Base-by-base conservation (phyloP, 1,140 invertebrate species). In the Euwallacea similis region DNA sequence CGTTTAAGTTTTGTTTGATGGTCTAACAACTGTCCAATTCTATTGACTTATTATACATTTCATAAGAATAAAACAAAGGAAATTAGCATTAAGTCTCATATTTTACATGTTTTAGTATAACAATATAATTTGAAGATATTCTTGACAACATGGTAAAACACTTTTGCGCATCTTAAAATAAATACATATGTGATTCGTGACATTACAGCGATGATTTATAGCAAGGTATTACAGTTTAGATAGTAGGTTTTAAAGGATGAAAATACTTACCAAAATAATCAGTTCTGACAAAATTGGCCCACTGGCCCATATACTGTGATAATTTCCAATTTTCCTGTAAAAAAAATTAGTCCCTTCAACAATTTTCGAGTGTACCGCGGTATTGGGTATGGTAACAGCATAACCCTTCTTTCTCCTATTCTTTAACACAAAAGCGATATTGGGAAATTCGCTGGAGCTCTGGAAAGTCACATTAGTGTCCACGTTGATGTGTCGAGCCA, bases 221-320 rank as follows among this genome's bases (percentile, higher is more conserved):
- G 1, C 13, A 56, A 56, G 13, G 10, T 8, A 16, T 56, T 33
- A 56, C 8, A 7, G 46, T 50, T 4, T 9, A 56, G 16, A 13
- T 11, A 3, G 9, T 2, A 3, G 8, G 21, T 56, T 2, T 6
- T 16, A 3, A 56, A 13, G 55, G 13, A 6, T 50, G 16, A 1
- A 56, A 13, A 13, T n/a, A 70, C 78, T 81, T 82, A 90, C 88
- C 82, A 87, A 84, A 53, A 89, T 77, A 2, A 87, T 80, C 7
- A 90, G 79, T 75, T 87, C 86, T 13, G 83, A 82, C 0, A 85
- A 78, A 0, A 87, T 79, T 0, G 88, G 87, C 42, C 89, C 89
- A 47, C 82, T 79, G 0, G 86, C 84, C 73, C 79, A 79, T 16
- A 90, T 79, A 2, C 78, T 82, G 73, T 88, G 85, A 44, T 83